Conservation (phyloP, 2,888 invertebrate genomes). For the Entomobrya proxima region DNA sequence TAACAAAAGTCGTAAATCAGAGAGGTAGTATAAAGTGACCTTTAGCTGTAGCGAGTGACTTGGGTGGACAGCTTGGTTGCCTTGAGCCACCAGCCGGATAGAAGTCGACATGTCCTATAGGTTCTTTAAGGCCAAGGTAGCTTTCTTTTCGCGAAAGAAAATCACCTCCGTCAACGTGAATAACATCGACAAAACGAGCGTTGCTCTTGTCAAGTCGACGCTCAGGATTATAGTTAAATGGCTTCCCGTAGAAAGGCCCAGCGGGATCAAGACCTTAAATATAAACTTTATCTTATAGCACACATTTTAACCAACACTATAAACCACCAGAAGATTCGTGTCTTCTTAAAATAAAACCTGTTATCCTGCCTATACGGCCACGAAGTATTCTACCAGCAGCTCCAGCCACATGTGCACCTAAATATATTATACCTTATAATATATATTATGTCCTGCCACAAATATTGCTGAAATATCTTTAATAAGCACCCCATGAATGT, state of each 20-base stretch:
- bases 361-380: slow-evolving; percentile 67
- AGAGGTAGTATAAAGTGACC: slow-evolving; percentile 22
- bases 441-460: too few species aligned
- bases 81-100: slow-evolving; percentile 69
- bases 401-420: slow-evolving; percentile 69
- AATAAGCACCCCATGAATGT: slow-evolving; percentile 70
- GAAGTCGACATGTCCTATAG: slow-evolving; percentile 72
- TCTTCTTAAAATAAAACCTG: slow-evolving; percentile 56
- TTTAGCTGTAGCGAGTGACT: slow-evolving; percentile 54
- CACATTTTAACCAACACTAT: too few species aligned
- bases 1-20: slow-evolving; percentile 36
- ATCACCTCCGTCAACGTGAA: slow-evolving; percentile 67
- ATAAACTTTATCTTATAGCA: not conserved
- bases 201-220: slow-evolving; percentile 69
- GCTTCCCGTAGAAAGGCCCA: slow-evolving; percentile 66
- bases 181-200: slow-evolving; percentile 71
- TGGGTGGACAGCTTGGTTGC: slow-evolving; percentile 73
- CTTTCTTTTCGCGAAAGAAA: slow-evolving; percentile 57
- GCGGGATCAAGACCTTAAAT: slow-evolving; percentile 71
- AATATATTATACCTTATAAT: too few species aligned
- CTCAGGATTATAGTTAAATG: slow-evolving; percentile 62
- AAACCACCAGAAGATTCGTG: too few species aligned
- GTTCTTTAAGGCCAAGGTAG: slow-evolving; percentile 67
- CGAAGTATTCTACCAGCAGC: slow-evolving; percentile 62
- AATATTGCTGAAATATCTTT: too few species aligned